Base-by-base conservation (phyloP, 1,140 invertebrate species). In the Thaumetopoea pityocampa region DNA sequence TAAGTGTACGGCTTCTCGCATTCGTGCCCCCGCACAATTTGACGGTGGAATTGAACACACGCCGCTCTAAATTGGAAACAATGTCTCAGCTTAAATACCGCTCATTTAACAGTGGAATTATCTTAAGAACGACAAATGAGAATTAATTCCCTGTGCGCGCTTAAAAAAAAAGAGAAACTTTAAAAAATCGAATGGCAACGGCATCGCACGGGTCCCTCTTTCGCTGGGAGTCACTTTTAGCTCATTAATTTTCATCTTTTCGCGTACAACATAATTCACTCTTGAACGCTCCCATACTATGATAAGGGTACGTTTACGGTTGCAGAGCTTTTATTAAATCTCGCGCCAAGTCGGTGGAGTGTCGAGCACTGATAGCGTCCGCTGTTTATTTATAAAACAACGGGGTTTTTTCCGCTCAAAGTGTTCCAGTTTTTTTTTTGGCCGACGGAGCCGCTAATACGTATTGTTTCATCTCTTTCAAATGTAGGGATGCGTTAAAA, bases 231-330 rank as follows among this genome's bases (percentile, higher is more conserved):
- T 71, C 70, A 63, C 53, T 78, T 70, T 74, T 80, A 69, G 52
- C 70, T 83, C 76, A 79, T 83, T 83, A 83, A 80, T 80, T 83
- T 80, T 77, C 77, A 81, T 81, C 78, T 82, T 73, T 59, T 45
- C 59, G 40, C 60, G 59, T 54, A 58, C 58, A 59, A 70, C 73
- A 83, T 83, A 83, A 83, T 79, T 84, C 71, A 66, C 70, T 65
- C 67, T 81, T 63, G 71, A 83, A 52, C 59, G 77, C 71, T 66
- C 63, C 66, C 69, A 78, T 74, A 77, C 68, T 58, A 60, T 50
- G 79, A 83, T 83, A 83, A 83, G 70, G 66, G 51, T 57, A 51
- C 50, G 51, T 66, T 57, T 70, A 68, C 52, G 62, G 45, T 62
- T 58, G 54, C 41, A 59, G 37, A 40, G 52, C 54, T 72, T 81